Conservation (phyloP, 2,113 vertebrate genomes). For the Marmota flaviventris region DNA sequence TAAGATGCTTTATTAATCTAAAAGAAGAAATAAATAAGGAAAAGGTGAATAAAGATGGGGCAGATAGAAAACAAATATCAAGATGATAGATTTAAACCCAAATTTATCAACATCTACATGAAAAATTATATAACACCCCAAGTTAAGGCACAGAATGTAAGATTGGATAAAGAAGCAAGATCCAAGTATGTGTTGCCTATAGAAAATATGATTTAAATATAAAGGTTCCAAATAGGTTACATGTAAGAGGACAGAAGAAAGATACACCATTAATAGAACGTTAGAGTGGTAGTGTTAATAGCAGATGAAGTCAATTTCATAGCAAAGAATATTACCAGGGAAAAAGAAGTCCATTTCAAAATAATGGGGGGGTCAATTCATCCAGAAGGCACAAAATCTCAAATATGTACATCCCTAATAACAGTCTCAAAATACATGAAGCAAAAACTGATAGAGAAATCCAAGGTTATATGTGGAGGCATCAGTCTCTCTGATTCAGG, state of each 20-base stretch:
- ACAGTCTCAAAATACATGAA: no score
- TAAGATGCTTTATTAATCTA: neutral
- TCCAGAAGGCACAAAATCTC: no score
- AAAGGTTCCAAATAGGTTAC: neutral
- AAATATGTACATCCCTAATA: neutral
- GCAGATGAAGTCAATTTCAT: neutral
- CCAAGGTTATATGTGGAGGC: no score
- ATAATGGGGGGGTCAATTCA: neutral
- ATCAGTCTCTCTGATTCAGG: no score
- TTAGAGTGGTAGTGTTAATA: rapidly evolving
- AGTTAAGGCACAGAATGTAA: neutral
- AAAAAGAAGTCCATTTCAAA: neutral
- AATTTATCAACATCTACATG: neutral
- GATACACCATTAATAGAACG: neutral
- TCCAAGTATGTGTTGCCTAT: neutral
- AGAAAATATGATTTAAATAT: neutral
- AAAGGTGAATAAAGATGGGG: neutral
- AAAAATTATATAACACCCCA: neutral
- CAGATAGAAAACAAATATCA: neutral
- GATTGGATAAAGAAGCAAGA: neutral
- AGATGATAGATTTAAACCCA: neutral
- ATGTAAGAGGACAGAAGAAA: neutral
- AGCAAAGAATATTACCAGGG: neutral
- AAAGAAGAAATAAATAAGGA: neutral
- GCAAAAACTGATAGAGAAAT: no score